Base-by-base conservation (phyloP, 2,888 invertebrate species). In the Sericinus montela region DNA sequence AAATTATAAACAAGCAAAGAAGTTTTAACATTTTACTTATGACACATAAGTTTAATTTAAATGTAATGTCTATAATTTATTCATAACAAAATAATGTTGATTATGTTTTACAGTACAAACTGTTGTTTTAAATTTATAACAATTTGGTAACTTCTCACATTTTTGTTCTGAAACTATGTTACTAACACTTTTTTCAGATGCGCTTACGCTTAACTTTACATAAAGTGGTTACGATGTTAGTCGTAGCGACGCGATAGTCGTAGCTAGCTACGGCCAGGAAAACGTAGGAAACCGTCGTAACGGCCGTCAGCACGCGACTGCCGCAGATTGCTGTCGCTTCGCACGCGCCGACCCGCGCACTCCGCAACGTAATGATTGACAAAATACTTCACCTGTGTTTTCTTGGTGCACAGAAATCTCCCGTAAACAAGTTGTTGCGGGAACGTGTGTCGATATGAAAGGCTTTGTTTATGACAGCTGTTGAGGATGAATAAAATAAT, bases 341-440 rank as follows among this genome's bases (percentile, higher is more conserved):
- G 52, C 48, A 52, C 58, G 52, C 53, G 52, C 57, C 57, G 56
- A 46, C 56, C 56, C 62, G 56, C 65, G 57, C 63, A 59, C 56
- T 56, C 53, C 56, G 52, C 57, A 57, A 58, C 63, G 61, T 80
- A 80, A 84, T 85, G 80, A 84, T 85, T 85, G 76, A 83, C 76
- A 81, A 75, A 81, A 78, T 78, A 80, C 73, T 78, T 79, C 69
- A 83, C 81, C 79, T 81, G 76, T 75, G 69, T 77, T 79, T 82
- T 76, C 71, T 76, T 77, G 64, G 47, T 59, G 58, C 60, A 53
- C 53, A 56, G 48, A 69, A 69, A 69, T 48, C 58, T 62, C 53
- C 32, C 58, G 56, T 67, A 71, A 75, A 75, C 66, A 70, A 65
- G 54, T 65, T 62, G 56, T 52, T 56, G 60, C 53, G 48, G 54